Conservation (phyloP, 2,888 invertebrate species). For the Heteromyza rotundicornis region DNA sequence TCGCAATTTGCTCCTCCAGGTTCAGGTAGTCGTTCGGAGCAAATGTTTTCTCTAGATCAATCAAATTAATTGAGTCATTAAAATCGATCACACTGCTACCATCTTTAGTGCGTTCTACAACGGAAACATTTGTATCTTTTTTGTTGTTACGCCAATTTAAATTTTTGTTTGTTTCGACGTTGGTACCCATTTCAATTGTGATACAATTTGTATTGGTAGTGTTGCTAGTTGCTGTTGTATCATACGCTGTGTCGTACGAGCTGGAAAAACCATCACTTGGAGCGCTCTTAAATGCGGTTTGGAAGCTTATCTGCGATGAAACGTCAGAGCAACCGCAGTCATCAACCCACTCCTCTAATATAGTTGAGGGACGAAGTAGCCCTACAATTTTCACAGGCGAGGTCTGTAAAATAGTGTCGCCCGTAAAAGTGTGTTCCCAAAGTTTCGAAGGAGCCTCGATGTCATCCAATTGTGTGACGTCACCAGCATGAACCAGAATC, state of each 20-base stretch:
- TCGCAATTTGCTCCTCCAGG: not conserved
- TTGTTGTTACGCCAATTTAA: too few relatives aligned
- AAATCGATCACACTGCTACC: constrained; percentile 27
- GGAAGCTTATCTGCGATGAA: constrained; percentile 44
- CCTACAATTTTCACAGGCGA: constrained; percentile 61
- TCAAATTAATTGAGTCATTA: constrained; percentile 38
- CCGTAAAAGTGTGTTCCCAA: constrained; percentile 53
- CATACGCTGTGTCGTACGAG: constrained; percentile 56
- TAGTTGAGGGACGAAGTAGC: constrained; percentile 58
- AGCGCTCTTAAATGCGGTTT: constrained; percentile 41
- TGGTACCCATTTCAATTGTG: too few relatives aligned
- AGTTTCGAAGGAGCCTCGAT: constrained; percentile 57
- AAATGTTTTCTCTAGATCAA: constrained; percentile 43
- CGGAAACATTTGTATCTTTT: too few relatives aligned
- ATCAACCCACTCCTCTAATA: constrained; percentile 53
- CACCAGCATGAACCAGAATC: constrained; percentile 40
- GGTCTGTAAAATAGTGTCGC: constrained; percentile 39
- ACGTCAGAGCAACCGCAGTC: constrained; percentile 33
- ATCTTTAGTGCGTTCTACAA: too few relatives aligned
- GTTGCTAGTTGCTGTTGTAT: constrained; percentile 35
- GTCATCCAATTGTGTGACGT: constrained; percentile 57
- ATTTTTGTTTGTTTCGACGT: too few relatives aligned
- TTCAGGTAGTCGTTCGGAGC: constrained; percentile 7
- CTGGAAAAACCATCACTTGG: constrained; percentile 38
- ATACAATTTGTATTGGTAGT: constrained; percentile 24